These are phyloP conservation scores for Isichthys henryi DNA, from an alignment of 2,113 vertebrate genomes.

Conservation along the genomic window DNA sequence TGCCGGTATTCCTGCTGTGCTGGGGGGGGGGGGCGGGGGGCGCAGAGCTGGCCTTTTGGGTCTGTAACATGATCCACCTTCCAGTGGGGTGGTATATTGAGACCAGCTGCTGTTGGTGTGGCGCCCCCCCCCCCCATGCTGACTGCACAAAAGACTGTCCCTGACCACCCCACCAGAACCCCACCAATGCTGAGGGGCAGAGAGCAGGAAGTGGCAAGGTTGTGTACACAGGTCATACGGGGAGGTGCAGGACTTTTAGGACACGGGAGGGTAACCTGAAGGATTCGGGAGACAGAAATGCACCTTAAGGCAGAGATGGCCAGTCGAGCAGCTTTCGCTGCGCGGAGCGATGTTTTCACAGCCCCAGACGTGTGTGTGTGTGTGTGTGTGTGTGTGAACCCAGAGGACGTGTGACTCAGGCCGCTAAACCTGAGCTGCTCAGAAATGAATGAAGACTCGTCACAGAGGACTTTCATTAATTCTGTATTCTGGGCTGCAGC, in stretches of 20 bases:
- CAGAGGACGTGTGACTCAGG: neutral
- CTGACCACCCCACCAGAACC: slow-evolving; percentile 12
- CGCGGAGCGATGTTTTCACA: neutral
- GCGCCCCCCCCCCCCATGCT: neutral
- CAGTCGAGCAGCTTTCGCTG: neutral
- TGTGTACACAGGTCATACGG: neutral
- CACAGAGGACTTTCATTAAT: slow-evolving; percentile 56
- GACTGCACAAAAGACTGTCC: slow-evolving; percentile 5
- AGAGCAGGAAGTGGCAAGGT: neutral
- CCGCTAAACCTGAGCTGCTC: slow-evolving; percentile 43
- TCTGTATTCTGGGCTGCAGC: slow-evolving; percentile 54
- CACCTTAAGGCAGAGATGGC: neutral
- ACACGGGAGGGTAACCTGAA: neutral
- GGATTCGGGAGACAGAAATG: neutral
- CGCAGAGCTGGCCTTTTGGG: neutral
- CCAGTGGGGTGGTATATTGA: slow-evolving; percentile 29
- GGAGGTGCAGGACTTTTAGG: neutral
- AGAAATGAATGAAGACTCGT: slow-evolving; percentile 59
- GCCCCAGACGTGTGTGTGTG: neutral
- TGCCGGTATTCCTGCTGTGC: neutral
- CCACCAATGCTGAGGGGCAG: slow-evolving; percentile 6
- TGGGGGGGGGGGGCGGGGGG: no score
- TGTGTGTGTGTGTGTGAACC: neutral
- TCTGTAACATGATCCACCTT: slow-evolving; percentile 7
- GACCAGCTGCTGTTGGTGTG: slow-evolving; percentile 38